Conservation (phyloP, 1,140 invertebrate species). For the Drosophila tropicalis region DNA sequence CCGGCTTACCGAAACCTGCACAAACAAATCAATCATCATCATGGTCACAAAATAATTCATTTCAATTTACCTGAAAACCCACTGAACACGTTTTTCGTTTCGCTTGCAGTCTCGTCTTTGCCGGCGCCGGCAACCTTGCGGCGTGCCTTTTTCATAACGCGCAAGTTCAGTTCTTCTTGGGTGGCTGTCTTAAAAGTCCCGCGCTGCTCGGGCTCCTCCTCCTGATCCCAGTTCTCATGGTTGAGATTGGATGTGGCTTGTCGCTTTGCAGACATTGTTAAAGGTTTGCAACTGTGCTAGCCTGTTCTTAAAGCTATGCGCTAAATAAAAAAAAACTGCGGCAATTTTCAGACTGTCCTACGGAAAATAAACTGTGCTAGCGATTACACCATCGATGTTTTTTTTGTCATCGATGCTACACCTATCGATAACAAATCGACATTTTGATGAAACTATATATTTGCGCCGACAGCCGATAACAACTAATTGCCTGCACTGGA, state of each 20-base stretch:
- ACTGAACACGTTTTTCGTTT: constrained; percentile 86
- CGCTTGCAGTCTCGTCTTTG: constrained; percentile 68
- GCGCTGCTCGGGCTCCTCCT: constrained; percentile 91
- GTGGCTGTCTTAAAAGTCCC: constrained; percentile 89
- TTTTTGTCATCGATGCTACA: no score
- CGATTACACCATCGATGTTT: no score
- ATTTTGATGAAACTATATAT: no score
- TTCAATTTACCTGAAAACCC: constrained; percentile 85
- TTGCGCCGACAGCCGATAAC: no score
- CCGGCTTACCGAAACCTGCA: constrained; percentile 57
- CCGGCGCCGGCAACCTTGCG: constrained; percentile 84
- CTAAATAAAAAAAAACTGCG: no score
- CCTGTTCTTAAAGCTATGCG: no score
- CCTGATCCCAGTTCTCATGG: constrained; percentile 95
- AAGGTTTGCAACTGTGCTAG: neutral
- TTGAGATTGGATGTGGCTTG: constrained; percentile 90
- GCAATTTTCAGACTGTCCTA: no score
- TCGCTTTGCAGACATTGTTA: constrained; percentile 90
- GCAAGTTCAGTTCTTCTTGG: constrained; percentile 88
- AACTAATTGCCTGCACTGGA: no score
- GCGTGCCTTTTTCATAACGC: constrained; percentile 90
- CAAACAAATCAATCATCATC: no score
- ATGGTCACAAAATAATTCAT: neutral
- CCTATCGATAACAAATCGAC: no score
- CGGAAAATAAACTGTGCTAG: no score